A percentile compares a stretch with the other conserved stretches of the same genome.
Conservation (phyloP, 1,140 invertebrate species). For the Atta colombica region DNA sequence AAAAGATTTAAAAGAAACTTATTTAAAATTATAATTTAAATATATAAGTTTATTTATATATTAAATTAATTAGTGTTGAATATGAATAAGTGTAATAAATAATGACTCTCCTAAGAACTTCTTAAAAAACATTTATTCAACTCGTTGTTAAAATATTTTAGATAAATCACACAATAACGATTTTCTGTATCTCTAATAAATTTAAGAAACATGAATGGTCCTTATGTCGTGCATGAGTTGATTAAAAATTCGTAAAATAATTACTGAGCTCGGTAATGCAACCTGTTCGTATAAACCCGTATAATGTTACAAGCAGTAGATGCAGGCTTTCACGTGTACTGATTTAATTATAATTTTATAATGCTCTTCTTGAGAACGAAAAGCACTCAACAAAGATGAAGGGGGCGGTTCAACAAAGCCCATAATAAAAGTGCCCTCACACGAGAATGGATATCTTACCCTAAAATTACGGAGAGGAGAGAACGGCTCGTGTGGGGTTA, state of each 20-base stretch:
- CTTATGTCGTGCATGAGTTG: background rate
- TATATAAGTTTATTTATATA: background rate
- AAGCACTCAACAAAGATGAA: conserved; percentile 31
- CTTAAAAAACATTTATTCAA: background rate
- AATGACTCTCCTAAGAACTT: background rate
- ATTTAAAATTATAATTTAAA: conserved; percentile 4
- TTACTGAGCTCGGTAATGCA: conserved; percentile 22
- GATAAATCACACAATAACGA: background rate
- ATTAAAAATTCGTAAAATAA: conserved; percentile 53
- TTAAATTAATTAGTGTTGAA: background rate
- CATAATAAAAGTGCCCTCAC: conserved; percentile 51
- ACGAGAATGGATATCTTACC: conserved; percentile 27
- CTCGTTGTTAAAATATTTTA: conserved; percentile 8
- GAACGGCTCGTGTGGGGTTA: conserved; percentile 27
- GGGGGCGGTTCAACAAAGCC: conserved; percentile 29
- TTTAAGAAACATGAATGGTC: conserved; percentile 10
- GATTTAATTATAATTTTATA: conserved; percentile 60
- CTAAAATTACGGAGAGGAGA: conserved; percentile 34
- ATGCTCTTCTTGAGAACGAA: conserved; percentile 19
- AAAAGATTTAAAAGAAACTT: background rate
- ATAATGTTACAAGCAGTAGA: conserved; percentile 30
- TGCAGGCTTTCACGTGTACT: conserved; percentile 41
- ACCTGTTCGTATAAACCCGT: conserved; percentile 26
- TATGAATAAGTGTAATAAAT: background rate
- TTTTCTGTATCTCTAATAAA: conserved; percentile 14